Base-by-base conservation (phyloP, 2,113 vertebrate genomes). In the Marcusenius ussheri region DNA sequence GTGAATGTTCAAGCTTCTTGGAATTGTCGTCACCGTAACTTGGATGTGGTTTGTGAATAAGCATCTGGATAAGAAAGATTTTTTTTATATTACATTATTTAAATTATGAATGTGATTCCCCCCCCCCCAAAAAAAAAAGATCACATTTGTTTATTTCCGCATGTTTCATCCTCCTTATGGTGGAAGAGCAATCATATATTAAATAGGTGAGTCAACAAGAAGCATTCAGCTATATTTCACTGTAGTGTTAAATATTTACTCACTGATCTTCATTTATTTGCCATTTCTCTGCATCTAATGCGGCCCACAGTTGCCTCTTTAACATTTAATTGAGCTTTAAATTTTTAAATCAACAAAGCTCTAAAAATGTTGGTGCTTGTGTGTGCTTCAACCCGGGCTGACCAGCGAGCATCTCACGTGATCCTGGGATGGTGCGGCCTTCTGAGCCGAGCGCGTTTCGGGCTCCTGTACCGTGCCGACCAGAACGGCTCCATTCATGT, bases 311-410 rank as follows among this genome's bases (percentile, higher is more conserved):
- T 49, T 35, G 50, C 27, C 85, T 39, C 24, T 53, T 53, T 19
- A 87, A 87, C 49, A 21, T 53, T 87, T 53, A 87, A 87, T 53
- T 35, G 49, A 35, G 49, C 85, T n/a, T 87, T 27, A 87, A 53
- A 87, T 56, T 87, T 87, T 87, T 31, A 9, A 87, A 46, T n/a
- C 83, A 84, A n/a, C 39, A 11, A 45, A 84, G 83, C 8, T 47
- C 17, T 47, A 84, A 84, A 84, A n/a, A 83, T 21, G 15, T 42
- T 3, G 42, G 42, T n/a, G 39, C 83, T 47, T 84, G 15, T 42
- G 74, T 80, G 74, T 42, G 6, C 74, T 17, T 80, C 13, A 80
- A 8, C 35, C 31, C n/a, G 3, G 62, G 62, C 62, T 11, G 62
- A 66, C n/a, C 35, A 39, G 31, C 70, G 3, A 77, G 31, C 70